A percentile compares a stretch with the other conserved stretches of the same genome.
Evolutionary conservation across 2,113 vertebrate species (phyloP).

Genomic region (Archocentrus centrarchus): DNA sequence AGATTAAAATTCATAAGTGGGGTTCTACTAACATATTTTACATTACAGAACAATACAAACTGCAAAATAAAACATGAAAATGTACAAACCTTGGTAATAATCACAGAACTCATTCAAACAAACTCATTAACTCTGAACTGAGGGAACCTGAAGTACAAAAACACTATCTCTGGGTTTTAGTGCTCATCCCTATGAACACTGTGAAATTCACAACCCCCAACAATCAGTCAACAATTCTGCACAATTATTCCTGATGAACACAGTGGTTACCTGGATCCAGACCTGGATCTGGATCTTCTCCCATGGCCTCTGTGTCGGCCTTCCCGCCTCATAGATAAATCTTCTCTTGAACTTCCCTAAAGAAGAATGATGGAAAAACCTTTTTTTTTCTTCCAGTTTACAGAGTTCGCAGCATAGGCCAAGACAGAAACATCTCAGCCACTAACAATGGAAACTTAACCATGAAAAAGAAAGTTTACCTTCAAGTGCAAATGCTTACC

Average conservation of each 20-base stretch:
- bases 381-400: background rate
- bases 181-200: background rate
- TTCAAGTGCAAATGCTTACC: conserved; percentile 28
- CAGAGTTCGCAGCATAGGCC: background rate
- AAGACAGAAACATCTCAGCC: background rate
- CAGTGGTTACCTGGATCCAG: conserved; percentile 84
- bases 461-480: background rate
- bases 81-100: background rate
- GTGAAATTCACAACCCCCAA: background rate
- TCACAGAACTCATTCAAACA: no score
- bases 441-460: background rate
- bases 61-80: background rate
- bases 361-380: background rate
- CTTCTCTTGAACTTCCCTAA: conserved; percentile 86
- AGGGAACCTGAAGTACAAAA: background rate
- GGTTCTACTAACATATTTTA: background rate
- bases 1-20: no score
- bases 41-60: background rate
- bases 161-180: background rate
- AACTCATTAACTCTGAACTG: background rate
- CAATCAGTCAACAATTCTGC: background rate
- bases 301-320: conserved; percentile 83
- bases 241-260: background rate
- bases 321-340: conserved; percentile 82
- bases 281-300: conserved; percentile 88